Percentiles rank a stretch among this genome's conserved stretches.
These are phyloP conservation scores for Lymantria dispar DNA, from an alignment of 2,888 invertebrate genomes.

Conservation along the genomic window DNA sequence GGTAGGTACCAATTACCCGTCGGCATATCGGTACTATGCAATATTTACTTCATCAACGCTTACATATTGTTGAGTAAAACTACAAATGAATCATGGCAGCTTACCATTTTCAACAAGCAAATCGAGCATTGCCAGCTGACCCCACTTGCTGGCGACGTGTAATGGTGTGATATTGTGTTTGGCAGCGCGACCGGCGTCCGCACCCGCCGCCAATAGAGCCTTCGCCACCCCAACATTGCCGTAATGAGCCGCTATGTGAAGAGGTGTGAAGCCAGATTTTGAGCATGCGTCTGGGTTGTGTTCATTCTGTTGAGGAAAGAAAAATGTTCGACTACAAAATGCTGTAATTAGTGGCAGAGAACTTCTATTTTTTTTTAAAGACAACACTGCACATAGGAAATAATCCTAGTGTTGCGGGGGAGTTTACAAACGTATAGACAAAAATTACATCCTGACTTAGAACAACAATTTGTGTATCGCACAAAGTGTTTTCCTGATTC, in stretches of 20 bases:
- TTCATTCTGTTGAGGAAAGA: conserved; percentile 85
- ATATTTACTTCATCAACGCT: no score
- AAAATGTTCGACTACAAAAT: not conserved
- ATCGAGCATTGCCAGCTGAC: conserved; percentile 95
- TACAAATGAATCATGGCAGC: not conserved
- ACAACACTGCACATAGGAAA: no score
- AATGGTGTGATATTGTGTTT: conserved; percentile 99
- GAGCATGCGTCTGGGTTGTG: conserved; percentile 98
- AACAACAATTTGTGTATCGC: no score
- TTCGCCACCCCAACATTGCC: conserved; percentile 97
- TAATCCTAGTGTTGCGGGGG: no score
- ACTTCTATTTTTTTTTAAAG: no score
- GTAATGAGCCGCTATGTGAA: conserved; percentile 99
- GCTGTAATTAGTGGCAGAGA: no score
- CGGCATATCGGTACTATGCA: no score
- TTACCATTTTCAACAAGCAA: conserved; percentile 90
- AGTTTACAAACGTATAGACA: no score
- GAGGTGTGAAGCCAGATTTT: conserved; percentile 98
- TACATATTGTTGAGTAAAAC: no score
- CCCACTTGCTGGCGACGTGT: conserved; percentile 99
- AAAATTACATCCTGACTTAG: no score
- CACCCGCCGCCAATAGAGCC: conserved; percentile 93
- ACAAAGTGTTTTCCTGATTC: no score
- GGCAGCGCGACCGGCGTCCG: conserved; percentile 97
- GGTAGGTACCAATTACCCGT: no score